A percentile compares a stretch with the other conserved stretches of the same genome.
Conservation (phyloP, 2,888 invertebrate genomes). For the Elaeidobius kamerunicus region DNA sequence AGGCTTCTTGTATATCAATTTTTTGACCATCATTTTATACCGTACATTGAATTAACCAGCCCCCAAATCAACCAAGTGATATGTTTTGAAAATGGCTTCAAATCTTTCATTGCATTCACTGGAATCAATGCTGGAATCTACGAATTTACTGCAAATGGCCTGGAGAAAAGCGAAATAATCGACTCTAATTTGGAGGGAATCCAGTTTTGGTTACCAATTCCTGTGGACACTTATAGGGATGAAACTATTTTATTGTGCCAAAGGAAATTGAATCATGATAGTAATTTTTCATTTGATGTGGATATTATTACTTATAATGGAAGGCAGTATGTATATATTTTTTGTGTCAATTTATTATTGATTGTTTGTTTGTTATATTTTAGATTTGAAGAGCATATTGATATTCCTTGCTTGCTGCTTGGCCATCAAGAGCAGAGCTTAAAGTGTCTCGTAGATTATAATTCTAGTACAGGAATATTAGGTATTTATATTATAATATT, state of each 20-base stretch:
- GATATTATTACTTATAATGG: slow-evolving; percentile 45
- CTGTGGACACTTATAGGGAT: slow-evolving; percentile 48
- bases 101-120: slow-evolving; percentile 46
- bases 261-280: slow-evolving; percentile 40
- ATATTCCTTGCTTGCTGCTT: slow-evolving; percentile 43
- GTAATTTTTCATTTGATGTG: slow-evolving; percentile 40
- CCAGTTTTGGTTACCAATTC: slow-evolving; percentile 45
- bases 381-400: slow-evolving; percentile 46
- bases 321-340: slow-evolving; percentile 31
- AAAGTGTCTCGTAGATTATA: slow-evolving; percentile 39
- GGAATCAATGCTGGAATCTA: slow-evolving; percentile 45
- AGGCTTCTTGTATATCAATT: slow-evolving; percentile 42
- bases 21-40: slow-evolving; percentile 35
- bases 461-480: slow-evolving; percentile 8
- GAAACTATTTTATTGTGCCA: slow-evolving; percentile 51
- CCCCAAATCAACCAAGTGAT: slow-evolving; percentile 38
- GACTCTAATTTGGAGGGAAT: slow-evolving; percentile 42
- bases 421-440: slow-evolving; percentile 41
- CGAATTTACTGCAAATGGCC: slow-evolving; percentile 38
- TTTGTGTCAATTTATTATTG: too few relatives aligned
- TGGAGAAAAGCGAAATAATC: slow-evolving; percentile 36
- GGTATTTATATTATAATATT: slow-evolving; percentile 5
- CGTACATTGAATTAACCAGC: slow-evolving; percentile 39
- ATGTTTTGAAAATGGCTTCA: slow-evolving; percentile 45
- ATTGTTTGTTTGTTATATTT: too few relatives aligned